A percentile compares a stretch with the other conserved stretches of the same genome.
phyloP scores from a whole-genome alignment of 2,113 vertebrate genomes.

The Oreochromis tanganicae region DNA sequence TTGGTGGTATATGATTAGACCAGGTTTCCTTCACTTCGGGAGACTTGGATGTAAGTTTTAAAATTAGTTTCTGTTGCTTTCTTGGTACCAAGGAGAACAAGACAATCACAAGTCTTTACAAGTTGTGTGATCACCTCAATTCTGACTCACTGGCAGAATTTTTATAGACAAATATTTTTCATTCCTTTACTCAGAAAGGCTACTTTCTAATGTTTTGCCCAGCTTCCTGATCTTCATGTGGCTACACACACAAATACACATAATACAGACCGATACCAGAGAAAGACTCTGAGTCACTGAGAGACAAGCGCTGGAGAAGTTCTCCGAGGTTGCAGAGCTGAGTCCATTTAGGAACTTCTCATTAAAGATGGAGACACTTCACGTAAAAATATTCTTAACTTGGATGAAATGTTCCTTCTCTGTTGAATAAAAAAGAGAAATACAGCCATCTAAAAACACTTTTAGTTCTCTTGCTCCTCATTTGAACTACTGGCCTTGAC shows the following conservation, averaged over 20 bases:
- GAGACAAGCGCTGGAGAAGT: background rate
- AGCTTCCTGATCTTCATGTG: background rate
- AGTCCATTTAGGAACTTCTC: background rate
- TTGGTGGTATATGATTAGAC: background rate
- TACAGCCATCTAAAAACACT: background rate
- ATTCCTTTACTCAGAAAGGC: background rate
- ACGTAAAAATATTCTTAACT: background rate
- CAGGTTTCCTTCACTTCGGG: background rate
- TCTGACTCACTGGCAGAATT: background rate
- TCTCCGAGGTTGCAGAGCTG: background rate
- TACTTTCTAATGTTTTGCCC: background rate
- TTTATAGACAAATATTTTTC: background rate
- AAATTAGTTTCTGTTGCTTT: background rate
- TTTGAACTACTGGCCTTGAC: background rate
- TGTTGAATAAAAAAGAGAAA: background rate
- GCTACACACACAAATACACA: background rate
- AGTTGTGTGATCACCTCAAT: fast-evolving
- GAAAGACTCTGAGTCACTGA: background rate
- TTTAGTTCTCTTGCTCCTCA: fast-evolving
- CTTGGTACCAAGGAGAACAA: background rate
- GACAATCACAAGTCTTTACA: fast-evolving
- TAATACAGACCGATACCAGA: background rate
- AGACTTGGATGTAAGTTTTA: background rate
- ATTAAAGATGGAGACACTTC: background rate
- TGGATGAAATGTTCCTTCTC: background rate